phyloP scores from a whole-genome alignment of 2,888 invertebrate species.

The Apamea crenata region DNA sequence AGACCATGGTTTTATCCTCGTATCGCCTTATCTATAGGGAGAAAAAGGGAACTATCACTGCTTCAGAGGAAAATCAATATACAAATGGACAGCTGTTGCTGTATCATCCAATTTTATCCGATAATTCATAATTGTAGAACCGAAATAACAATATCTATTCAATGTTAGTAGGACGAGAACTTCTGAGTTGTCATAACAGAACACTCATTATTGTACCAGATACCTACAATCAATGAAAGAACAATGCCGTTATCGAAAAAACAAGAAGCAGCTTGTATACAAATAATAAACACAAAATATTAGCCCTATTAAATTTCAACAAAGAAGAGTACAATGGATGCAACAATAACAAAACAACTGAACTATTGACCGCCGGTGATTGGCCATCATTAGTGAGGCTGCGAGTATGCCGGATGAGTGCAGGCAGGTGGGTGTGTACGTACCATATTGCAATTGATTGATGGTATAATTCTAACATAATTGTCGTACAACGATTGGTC shows the following conservation, averaged over 20 bases:
- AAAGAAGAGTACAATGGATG: constrained; percentile 59
- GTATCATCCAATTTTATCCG: background rate
- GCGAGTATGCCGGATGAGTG: constrained; percentile 72
- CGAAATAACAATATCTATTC: background rate
- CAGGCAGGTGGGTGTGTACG: constrained; percentile 79
- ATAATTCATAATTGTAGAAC: background rate
- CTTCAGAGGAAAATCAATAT: background rate
- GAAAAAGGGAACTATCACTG: background rate
- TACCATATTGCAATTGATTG: constrained; percentile 83
- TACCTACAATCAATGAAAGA: constrained; percentile 1
- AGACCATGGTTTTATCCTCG: too few relatives aligned
- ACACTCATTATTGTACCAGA: constrained; percentile 13
- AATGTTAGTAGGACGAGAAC: background rate
- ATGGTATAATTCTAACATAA: constrained; percentile 86
- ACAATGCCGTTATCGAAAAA: constrained; percentile 25
- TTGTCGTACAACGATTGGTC: constrained; percentile 84
- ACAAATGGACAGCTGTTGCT: constrained; percentile 4
- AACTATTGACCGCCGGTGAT: constrained; percentile 81
- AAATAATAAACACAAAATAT: constrained; percentile 52
- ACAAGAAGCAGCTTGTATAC: constrained; percentile 33
- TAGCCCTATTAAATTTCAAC: constrained; percentile 51
- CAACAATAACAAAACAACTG: constrained; percentile 71
- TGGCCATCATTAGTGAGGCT: constrained; percentile 75
- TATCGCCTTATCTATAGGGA: too few relatives aligned
- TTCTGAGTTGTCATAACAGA: background rate